These are phyloP conservation scores for Smittia aterrima DNA, from an alignment of 2,888 invertebrate species.

Conservation along the genomic window DNA sequence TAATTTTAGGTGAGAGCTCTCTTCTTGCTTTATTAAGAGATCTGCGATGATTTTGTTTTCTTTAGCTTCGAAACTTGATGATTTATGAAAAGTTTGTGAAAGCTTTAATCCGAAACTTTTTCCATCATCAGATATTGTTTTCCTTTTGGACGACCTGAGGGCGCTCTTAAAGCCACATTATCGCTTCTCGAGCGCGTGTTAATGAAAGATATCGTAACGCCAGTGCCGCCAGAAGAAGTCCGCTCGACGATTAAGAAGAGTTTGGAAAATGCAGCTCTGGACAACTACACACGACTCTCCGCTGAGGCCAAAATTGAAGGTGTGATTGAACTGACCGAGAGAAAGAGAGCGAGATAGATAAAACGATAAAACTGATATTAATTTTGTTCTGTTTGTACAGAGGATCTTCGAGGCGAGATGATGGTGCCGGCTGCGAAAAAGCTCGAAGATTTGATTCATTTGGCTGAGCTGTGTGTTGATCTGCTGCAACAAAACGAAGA, in stretches of 20 bases:
- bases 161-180: constrained; percentile 93
- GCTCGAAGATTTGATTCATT: constrained; percentile 92
- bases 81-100: background rate
- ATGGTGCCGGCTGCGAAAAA: constrained; percentile 80
- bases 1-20: constrained; percentile 81
- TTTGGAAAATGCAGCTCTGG: constrained; percentile 94
- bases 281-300: constrained; percentile 95
- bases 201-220: constrained; percentile 98
- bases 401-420: constrained; percentile 79
- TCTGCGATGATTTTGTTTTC: background rate
- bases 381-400: constrained; percentile 53
- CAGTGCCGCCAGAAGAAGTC: constrained; percentile 94
- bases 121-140: constrained; percentile 76
- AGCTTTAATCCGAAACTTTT: background rate
- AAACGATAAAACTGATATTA: background rate
- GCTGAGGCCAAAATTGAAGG: constrained; percentile 98
- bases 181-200: constrained; percentile 93
- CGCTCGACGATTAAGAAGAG: constrained; percentile 94
- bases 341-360: no score
- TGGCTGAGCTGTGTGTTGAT: constrained; percentile 98
- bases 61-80: no score
- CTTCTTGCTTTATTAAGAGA: no score
- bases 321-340: constrained; percentile 51
- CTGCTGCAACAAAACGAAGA: constrained; percentile 99
- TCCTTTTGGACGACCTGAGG: constrained; percentile 98